Percentiles rank a stretch among this genome's conserved stretches.
phyloP scores from a whole-genome alignment of 1,140 invertebrate genomes.

The Fopius arisanus region DNA sequence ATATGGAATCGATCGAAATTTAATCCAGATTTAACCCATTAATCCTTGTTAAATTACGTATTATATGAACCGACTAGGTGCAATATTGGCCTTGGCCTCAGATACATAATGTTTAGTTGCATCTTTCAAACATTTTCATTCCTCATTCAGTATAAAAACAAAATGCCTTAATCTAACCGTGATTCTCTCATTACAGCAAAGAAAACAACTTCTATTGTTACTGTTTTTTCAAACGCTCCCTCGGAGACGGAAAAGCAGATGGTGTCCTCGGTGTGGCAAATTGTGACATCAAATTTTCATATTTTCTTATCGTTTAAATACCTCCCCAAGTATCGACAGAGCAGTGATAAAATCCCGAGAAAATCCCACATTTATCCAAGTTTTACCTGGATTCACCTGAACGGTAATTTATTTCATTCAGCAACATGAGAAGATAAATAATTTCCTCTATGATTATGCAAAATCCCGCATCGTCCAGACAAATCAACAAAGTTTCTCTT shows the following conservation, averaged over 20 bases:
- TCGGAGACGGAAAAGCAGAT: not conserved
- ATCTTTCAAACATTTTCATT: constrained; percentile 28
- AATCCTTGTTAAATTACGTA: constrained; percentile 4
- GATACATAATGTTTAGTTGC: constrained; percentile 25
- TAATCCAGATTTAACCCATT: not conserved
- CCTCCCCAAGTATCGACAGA: not conserved
- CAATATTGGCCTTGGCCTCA: constrained; percentile 9
- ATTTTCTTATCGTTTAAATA: not conserved
- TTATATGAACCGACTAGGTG: constrained; percentile 19
- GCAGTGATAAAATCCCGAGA: not conserved
- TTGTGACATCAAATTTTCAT: not conserved
- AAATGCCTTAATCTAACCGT: constrained; percentile 18
- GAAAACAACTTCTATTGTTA: not conserved
- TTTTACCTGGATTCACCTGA: too few relatives aligned
- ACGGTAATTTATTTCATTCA: too few relatives aligned
- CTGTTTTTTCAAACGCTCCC: not conserved
- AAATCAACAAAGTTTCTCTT: too few relatives aligned
- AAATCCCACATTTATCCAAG: too few relatives aligned
- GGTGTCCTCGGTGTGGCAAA: not conserved
- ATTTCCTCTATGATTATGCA: too few relatives aligned
- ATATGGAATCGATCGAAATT: constrained; percentile 6
- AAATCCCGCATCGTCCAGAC: too few relatives aligned
- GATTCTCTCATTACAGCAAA: not conserved
- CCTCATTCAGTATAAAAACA: constrained; percentile 21
- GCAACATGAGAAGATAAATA: too few relatives aligned